Conservation (phyloP, 2,797 vertebrate genomes). For the Yasuhikotakia modesta region DNA sequence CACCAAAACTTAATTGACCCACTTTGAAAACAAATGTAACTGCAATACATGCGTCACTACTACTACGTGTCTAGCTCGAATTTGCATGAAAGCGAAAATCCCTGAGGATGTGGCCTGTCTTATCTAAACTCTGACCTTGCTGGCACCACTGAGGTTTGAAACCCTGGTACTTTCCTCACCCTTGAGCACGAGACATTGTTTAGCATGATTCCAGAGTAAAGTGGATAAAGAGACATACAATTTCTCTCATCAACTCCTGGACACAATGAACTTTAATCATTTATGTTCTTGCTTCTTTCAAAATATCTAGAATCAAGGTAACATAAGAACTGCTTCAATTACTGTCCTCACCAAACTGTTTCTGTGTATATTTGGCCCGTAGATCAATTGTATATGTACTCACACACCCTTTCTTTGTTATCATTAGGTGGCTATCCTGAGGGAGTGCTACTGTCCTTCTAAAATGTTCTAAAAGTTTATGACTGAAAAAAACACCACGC, state of each 20-base stretch:
- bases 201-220: not conserved
- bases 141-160: constrained; percentile 24
- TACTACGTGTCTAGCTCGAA: constrained; percentile 9
- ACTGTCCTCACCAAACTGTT: constrained; percentile 3
- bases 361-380: not conserved
- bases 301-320: not conserved
- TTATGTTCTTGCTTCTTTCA: constrained; percentile 15
- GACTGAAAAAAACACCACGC: not conserved
- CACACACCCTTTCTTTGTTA: constrained; percentile 38
- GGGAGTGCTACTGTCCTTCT: constrained; percentile 24
- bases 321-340: not conserved
- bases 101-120: constrained; percentile 32
- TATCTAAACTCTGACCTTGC: constrained; percentile 44
- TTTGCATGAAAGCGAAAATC: constrained; percentile 13
- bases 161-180: constrained; percentile 16
- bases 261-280: not conserved
- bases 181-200: constrained; percentile 21
- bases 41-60: constrained; percentile 15
- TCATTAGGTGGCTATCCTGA: constrained; percentile 19
- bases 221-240: not conserved
- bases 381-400: constrained; percentile 39
- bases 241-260: not conserved
- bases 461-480: constrained; percentile 20
- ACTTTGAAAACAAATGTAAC: not conserved
- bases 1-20: not conserved